Conservation (phyloP, 2,888 invertebrate genomes). For the Melinaea marsaeus region DNA sequence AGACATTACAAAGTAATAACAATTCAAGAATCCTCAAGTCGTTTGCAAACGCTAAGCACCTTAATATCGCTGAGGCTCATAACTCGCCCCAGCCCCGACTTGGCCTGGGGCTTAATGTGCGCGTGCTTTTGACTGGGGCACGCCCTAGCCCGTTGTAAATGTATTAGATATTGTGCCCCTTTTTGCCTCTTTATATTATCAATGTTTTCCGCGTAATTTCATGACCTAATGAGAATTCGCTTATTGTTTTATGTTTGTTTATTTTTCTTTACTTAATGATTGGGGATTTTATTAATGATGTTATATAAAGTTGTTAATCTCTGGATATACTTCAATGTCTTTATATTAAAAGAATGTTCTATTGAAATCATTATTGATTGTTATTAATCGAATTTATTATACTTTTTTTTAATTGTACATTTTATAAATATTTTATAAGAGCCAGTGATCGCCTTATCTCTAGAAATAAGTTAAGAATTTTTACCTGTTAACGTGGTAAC, state of each 20-base stretch:
- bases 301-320: too few species aligned
- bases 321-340: too few species aligned
- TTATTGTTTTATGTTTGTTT: slow-evolving; percentile 25
- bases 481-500: too few species aligned
- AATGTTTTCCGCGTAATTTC: slow-evolving; percentile 43
- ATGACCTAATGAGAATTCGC: slow-evolving; percentile 24
- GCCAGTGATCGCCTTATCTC: too few species aligned
- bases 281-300: too few species aligned
- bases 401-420: too few species aligned
- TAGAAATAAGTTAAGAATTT: too few species aligned
- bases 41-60: not conserved
- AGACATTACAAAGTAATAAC: not conserved
- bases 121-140: slow-evolving; percentile 66
- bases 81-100: slow-evolving; percentile 36
- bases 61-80: slow-evolving; percentile 28
- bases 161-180: slow-evolving; percentile 60
- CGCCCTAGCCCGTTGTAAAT: slow-evolving; percentile 56
- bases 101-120: slow-evolving; percentile 53
- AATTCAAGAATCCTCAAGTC: not conserved
- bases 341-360: too few species aligned
- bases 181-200: slow-evolving; percentile 40
- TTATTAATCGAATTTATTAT: too few species aligned
- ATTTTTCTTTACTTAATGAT: slow-evolving; percentile 15
- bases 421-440: too few species aligned
- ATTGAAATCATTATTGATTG: too few species aligned